Conservation (phyloP, 2,113 vertebrate genomes). For the Callionymus lyra region DNA sequence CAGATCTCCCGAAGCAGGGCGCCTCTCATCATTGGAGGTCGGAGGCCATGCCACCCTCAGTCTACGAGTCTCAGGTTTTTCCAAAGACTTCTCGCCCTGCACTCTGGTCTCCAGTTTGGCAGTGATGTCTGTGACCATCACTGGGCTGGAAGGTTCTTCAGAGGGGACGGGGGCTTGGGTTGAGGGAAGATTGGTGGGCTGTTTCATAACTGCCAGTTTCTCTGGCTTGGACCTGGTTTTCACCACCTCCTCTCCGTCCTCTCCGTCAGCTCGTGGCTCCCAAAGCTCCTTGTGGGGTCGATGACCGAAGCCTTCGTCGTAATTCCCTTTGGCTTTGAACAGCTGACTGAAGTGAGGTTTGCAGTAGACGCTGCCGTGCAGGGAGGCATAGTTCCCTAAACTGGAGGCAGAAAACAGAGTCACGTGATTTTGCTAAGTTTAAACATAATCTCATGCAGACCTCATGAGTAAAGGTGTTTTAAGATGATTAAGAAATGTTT, state of each 20-base stretch:
- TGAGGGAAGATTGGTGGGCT: no score
- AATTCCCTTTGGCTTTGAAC: conserved; percentile 96
- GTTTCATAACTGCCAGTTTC: no score
- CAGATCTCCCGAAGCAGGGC: conserved; percentile 33
- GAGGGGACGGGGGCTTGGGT: conserved; percentile 43
- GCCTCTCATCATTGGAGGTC: conserved; percentile 32
- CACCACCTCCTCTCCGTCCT: conserved; percentile 45
- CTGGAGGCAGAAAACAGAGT: conserved; percentile 55
- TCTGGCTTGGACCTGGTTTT: conserved; percentile 11
- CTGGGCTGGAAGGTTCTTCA: conserved; percentile 72
- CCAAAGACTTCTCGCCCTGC: conserved; percentile 54
- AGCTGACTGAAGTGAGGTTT: conserved; percentile 95
- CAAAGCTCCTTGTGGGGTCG: conserved; percentile 91
- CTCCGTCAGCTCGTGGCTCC: conserved; percentile 71
- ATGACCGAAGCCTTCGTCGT: conserved; percentile 94
- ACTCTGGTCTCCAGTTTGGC: conserved; percentile 77
- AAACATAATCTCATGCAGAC: no score
- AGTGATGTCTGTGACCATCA: conserved; percentile 80
- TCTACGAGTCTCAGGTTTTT: conserved; percentile 78
- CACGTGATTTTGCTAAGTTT: no score
- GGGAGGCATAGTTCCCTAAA: conserved; percentile 82
- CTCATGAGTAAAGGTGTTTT: no score
- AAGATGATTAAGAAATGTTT: no score
- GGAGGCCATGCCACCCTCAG: conserved; percentile 88
- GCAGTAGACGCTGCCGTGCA: conserved; percentile 88